These are phyloP conservation scores for Aurelia sp. DNA, from an alignment of 30 jellyfish, hydroid and myxozoan species.

Conservation along the genomic window DNA sequence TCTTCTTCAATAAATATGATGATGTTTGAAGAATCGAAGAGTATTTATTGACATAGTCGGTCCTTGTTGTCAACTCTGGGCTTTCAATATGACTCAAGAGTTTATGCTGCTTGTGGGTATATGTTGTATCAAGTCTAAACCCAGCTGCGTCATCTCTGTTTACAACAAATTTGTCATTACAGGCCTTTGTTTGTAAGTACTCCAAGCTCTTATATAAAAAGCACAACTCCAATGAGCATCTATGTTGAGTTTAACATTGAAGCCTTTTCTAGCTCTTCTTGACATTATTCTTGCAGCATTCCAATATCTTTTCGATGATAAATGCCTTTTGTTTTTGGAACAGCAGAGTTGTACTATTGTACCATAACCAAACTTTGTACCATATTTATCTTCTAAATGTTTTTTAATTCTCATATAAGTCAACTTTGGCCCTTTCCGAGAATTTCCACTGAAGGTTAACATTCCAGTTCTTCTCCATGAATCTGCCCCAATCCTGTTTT, in stretches of 20 bases:
- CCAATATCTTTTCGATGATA: slow-evolving; percentile 29
- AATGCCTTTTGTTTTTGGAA: background rate
- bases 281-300: slow-evolving; percentile 25
- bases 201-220: slow-evolving; percentile 21
- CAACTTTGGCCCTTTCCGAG: slow-evolving; percentile 20
- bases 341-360: slow-evolving; percentile 22
- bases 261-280: slow-evolving; percentile 33
- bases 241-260: slow-evolving; percentile 20
- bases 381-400: slow-evolving; percentile 21
- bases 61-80: slow-evolving; percentile 29
- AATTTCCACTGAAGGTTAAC: slow-evolving; percentile 21
- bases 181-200: slow-evolving; percentile 9
- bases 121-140: slow-evolving; percentile 25
- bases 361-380: slow-evolving; percentile 19
- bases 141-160: slow-evolving; percentile 41
- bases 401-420: slow-evolving; percentile 24
- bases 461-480: slow-evolving; percentile 25
- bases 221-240: slow-evolving; percentile 41
- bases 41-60: slow-evolving; percentile 16
- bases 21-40: slow-evolving; percentile 1
- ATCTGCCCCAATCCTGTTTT: slow-evolving; percentile 29
- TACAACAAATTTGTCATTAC: slow-evolving; percentile 20
- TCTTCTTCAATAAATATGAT: background rate
- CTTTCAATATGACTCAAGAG: background rate
- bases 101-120: slow-evolving; percentile 16